phyloP scores from a whole-genome alignment of 2,888 invertebrate species.

The Cancer borealis region DNA sequence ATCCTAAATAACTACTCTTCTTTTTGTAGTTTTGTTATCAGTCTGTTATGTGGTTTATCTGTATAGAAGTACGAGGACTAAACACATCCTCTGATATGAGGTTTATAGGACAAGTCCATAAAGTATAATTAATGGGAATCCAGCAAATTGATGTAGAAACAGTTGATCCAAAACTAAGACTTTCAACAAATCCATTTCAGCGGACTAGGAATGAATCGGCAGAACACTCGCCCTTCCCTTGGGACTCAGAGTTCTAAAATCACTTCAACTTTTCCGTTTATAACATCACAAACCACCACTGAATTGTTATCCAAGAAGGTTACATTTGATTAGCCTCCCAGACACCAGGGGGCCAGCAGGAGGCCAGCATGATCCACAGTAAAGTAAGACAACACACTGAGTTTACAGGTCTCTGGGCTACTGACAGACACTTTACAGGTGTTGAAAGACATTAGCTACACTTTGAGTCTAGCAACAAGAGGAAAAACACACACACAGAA shows the following conservation, averaged over 20 bases:
- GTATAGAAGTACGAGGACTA: conserved; percentile 2
- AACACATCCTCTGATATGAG: conserved; percentile 17
- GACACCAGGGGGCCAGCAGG: background rate
- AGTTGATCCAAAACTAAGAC: background rate
- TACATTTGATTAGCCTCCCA: background rate
- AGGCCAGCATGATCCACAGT: background rate
- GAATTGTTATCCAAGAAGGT: background rate
- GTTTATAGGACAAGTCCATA: background rate
- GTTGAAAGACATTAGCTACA: conserved; percentile 66
- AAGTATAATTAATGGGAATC: background rate
- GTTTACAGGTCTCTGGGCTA: conserved; percentile 37
- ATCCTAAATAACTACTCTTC: conserved; percentile 17
- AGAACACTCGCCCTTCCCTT: background rate
- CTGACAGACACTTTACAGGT: conserved; percentile 38
- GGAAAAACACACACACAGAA: conserved; percentile 51
- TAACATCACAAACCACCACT: background rate
- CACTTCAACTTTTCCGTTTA: background rate
- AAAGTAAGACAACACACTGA: conserved; percentile 38
- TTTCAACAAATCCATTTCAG: background rate
- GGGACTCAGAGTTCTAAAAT: background rate
- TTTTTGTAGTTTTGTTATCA: conserved; percentile 7
- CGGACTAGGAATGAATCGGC: background rate
- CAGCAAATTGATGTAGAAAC: background rate
- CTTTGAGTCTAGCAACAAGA: conserved; percentile 57
- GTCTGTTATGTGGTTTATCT: background rate